Conservation (phyloP, 2,888 invertebrate genomes). For the Ophion obscuratus region DNA sequence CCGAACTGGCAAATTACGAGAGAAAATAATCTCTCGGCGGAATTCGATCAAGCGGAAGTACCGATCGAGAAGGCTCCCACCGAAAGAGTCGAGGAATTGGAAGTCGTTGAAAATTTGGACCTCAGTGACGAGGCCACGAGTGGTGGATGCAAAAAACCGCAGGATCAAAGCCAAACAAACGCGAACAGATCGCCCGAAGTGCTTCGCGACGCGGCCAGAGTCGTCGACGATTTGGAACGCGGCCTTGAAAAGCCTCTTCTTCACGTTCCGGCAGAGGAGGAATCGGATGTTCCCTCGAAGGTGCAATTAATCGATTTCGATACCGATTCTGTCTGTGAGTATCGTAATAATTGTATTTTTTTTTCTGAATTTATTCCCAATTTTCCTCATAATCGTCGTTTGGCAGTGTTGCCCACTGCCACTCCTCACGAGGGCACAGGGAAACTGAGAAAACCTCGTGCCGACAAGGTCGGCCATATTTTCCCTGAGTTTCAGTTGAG, state of each 20-base stretch:
- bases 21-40: not conserved
- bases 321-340: not conserved
- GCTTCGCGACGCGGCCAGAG: not conserved
- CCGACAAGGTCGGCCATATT: no score
- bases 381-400: not conserved
- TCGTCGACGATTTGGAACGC: not conserved
- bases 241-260: conserved; percentile 5
- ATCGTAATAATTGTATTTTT: not conserved
- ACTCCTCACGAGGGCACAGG: no score
- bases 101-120: not conserved
- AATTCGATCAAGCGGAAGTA: not conserved
- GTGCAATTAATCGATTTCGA: not conserved
- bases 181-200: not conserved
- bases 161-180: no score
- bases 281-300: not conserved
- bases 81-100: not conserved
- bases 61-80: not conserved
- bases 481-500: no score
- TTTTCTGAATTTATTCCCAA: not conserved
- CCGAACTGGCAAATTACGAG: not conserved
- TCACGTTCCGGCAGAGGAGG: not conserved
- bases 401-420: no score
- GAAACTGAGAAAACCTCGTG: no score
- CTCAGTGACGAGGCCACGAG: not conserved
- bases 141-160: not conserved